Conservation (phyloP, 2,113 vertebrate species). For the Phylloscopus trochiloides region DNA sequence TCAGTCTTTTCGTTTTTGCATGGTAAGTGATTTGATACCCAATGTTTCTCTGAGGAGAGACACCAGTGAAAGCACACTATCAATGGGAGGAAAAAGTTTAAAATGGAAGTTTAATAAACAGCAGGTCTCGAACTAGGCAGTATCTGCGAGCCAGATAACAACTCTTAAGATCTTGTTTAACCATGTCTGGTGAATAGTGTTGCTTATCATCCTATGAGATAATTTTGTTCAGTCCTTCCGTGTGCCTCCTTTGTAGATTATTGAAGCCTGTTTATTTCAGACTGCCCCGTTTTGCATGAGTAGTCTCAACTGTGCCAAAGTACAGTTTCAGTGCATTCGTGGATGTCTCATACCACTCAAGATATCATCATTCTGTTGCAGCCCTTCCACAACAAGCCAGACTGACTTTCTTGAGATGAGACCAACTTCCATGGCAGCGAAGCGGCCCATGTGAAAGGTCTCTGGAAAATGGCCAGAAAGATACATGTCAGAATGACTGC, state of each 20-base stretch:
- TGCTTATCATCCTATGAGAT: background rate
- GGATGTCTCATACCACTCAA: background rate
- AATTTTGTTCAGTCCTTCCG: background rate
- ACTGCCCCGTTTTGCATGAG: rapidly evolving
- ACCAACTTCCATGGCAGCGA: background rate
- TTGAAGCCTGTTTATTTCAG: background rate
- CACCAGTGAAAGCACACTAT: background rate
- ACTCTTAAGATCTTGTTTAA: background rate
- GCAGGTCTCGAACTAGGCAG: background rate
- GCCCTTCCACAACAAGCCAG: background rate
- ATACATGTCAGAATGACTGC: background rate
- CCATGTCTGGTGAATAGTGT: background rate
- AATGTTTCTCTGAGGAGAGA: background rate
- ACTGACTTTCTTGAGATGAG: background rate
- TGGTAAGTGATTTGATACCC: background rate
- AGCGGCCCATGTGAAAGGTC: background rate
- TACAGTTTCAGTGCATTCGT: background rate
- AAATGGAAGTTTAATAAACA: background rate
- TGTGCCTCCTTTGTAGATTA: background rate
- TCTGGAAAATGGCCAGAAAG: background rate
- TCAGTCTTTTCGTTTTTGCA: background rate
- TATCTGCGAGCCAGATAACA: background rate
- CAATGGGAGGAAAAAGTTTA: background rate
- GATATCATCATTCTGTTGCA: background rate
- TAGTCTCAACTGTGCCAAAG: background rate